A percentile compares a stretch with the other conserved stretches of the same genome.
Conservation (phyloP, 1,140 invertebrate species). For the Danaus melanippus region DNA sequence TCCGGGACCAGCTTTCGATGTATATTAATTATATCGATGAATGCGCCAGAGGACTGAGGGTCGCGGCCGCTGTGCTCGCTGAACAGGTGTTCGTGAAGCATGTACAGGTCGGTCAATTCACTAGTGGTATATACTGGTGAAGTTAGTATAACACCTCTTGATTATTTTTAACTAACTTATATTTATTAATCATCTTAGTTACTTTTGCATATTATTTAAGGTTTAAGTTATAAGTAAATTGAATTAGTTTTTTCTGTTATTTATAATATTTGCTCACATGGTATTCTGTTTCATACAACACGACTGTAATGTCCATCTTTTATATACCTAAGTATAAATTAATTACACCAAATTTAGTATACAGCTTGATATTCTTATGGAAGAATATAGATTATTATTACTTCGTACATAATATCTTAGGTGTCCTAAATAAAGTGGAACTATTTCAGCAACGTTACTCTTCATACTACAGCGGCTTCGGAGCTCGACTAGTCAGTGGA, state of each 20-base stretch:
- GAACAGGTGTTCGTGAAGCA: constrained; percentile 65
- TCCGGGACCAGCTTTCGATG: constrained; percentile 72
- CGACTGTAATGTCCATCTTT: too few relatives aligned
- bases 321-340: constrained; percentile 1
- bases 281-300: too few relatives aligned
- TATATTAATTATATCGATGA: constrained; percentile 76
- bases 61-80: constrained; percentile 69
- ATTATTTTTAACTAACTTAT: too few relatives aligned
- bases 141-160: too few relatives aligned
- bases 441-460: constrained; percentile 68
- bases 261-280: too few relatives aligned
- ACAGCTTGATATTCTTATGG: too few relatives aligned
- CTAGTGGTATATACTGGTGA: neutral
- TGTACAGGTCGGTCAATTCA: constrained; percentile 51
- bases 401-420: neutral
- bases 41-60: constrained; percentile 72
- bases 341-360: neutral
- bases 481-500: constrained; percentile 71
- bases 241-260: too few relatives aligned
- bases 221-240: too few relatives aligned
- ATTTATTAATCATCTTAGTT: too few relatives aligned
- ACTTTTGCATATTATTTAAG: too few relatives aligned
- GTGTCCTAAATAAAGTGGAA: neutral
- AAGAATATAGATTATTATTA: neutral
- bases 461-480: constrained; percentile 73